Base-by-base conservation (phyloP, 1,140 invertebrate species). In the Euborellia annulipes region DNA sequence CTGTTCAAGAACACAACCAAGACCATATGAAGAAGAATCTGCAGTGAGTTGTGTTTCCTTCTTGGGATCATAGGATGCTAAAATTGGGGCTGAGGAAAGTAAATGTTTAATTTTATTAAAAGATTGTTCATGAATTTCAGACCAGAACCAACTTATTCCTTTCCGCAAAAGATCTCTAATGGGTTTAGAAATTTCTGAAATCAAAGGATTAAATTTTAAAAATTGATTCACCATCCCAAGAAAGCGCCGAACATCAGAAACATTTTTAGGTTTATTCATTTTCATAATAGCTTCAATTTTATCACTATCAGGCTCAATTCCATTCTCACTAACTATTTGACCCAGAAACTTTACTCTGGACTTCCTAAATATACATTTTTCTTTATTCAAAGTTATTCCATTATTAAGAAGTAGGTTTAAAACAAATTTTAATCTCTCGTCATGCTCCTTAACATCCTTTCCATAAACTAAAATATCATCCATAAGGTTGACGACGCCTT, bases 101-200 rank as follows among this genome's bases (percentile, higher is more conserved):
- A 41, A 22, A 13, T 48, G 23, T 50, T 62, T 61, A 40, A 56
- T 53, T 37, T 27, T 3, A 34, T 55, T 7, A 55, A 64, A 62
- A 36, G 55, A 46, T 20, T 50, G 18, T 39, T 64, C 42, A 36
- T 55, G 58, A 36, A 57, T 48, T 2, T 53, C 38, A 14, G 52
- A 48, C 59, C 62, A 66, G 1, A 37, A 13, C 39, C 39, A 41
- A 11, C 47, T 60, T 64, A 6, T 43, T 21, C 52, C 53, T 53
- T 61, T 63, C 41, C 60, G 56, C 22, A 57, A 43, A 3, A 68
- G 53, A 9, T 58, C 32, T 38, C 61, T 59, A 21, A 71, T 27
- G 11, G 23, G 23, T 27, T 27, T 27, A 6, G 11, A 11, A 27
- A 27, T 27, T 27, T 27, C 23, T 6, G 23, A 6, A 27, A 27